Evolutionary conservation across 2,113 vertebrate species (phyloP).

Genomic region (Porphyrio hochstetteri): DNA sequence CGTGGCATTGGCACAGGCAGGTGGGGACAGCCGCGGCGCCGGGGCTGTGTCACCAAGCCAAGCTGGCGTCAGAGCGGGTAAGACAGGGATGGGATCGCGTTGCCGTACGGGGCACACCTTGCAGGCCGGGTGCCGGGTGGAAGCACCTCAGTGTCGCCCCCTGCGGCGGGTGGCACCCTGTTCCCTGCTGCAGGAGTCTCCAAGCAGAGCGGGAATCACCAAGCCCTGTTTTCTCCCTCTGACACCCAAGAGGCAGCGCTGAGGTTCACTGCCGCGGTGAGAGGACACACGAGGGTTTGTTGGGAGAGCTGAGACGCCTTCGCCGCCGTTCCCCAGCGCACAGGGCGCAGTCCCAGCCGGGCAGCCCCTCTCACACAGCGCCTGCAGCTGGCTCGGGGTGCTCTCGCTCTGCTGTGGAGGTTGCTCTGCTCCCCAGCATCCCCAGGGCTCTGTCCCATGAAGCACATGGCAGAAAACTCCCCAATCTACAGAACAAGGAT

Average conservation of each 20-base stretch:
- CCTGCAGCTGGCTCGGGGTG: fast-evolving
- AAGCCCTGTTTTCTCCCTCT: background rate
- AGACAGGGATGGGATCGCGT: too few species aligned
- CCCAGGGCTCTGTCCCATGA: background rate
- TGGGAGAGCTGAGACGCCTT: background rate
- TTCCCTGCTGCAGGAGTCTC: background rate
- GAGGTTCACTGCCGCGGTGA: background rate
- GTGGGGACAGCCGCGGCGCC: background rate
- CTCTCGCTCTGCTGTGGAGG: background rate
- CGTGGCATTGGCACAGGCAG: background rate
- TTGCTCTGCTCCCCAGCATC: background rate
- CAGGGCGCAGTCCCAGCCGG: fast-evolving
- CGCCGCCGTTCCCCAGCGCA: background rate
- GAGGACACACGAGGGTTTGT: fast-evolving
- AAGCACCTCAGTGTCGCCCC: fast-evolving
- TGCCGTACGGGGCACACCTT: fast-evolving
- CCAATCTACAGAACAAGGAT: background rate
- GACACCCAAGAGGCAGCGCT: background rate
- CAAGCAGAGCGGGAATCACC: background rate
- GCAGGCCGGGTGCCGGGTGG: too few species aligned
- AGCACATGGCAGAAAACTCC: background rate
- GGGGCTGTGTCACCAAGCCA: background rate
- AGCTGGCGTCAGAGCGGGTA: background rate
- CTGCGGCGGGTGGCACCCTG: fast-evolving
- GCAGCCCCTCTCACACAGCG: background rate